A percentile compares a stretch with the other conserved stretches of the same genome.
phyloP scores from a whole-genome alignment of 2,888 invertebrate genomes.

The Acleris cristana region DNA sequence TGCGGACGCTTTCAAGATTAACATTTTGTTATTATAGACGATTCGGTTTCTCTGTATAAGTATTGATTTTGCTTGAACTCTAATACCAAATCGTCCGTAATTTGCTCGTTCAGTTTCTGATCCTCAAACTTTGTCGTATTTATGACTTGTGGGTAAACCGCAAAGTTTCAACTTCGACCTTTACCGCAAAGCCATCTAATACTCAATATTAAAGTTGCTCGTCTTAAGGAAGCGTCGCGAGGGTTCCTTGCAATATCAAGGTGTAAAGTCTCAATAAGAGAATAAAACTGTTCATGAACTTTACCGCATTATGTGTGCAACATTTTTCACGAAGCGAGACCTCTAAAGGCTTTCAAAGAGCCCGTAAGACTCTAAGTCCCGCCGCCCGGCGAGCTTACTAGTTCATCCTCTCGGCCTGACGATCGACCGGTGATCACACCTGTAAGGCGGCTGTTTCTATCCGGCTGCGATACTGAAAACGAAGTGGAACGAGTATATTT shows the following conservation, averaged over 20 bases:
- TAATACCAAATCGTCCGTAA: no score
- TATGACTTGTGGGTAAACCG: background rate
- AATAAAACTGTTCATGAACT: slow-evolving; percentile 4
- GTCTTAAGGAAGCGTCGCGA: no score
- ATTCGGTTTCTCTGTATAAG: background rate
- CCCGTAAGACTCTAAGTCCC: slow-evolving; percentile 47
- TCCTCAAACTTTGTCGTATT: background rate
- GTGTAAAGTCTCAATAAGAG: no score
- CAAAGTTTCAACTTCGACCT: background rate
- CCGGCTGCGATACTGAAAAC: background rate
- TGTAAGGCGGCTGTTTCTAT: slow-evolving; percentile 12
- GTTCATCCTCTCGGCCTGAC: slow-evolving; percentile 33
- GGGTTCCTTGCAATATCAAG: no score
- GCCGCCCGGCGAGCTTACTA: slow-evolving; percentile 40
- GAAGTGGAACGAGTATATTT: background rate
- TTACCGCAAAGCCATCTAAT: slow-evolving; percentile 1
- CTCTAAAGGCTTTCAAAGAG: slow-evolving; percentile 45
- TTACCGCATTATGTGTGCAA: background rate
- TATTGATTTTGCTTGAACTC: background rate
- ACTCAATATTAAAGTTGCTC: no score
- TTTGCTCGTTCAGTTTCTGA: background rate
- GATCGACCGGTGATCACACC: slow-evolving; percentile 27
- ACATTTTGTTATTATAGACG: background rate
- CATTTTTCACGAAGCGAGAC: slow-evolving; percentile 41
- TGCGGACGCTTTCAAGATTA: background rate